Evolutionary conservation across 2,797 vertebrate species (phyloP).

Genomic region (Megaceryle alcyon): DNA sequence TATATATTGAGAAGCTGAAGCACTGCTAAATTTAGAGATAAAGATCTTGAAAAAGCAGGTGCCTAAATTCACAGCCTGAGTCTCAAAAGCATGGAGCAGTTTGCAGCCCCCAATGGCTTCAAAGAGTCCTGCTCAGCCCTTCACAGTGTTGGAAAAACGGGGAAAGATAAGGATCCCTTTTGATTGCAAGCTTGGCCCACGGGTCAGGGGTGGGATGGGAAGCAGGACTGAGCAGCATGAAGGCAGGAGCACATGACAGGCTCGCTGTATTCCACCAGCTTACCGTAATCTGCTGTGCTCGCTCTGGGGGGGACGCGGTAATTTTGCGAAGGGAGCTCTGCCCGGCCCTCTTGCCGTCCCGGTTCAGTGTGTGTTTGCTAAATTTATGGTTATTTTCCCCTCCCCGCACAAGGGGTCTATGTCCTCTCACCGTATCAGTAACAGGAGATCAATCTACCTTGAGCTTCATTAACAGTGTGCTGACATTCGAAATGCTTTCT

Average conservation of each 20-base stretch:
- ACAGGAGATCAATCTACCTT: not conserved
- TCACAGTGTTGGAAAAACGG: not conserved
- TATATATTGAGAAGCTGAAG: not conserved
- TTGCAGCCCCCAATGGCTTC: not conserved
- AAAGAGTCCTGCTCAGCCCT: not conserved
- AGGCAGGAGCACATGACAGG: not conserved
- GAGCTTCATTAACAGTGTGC: not conserved
- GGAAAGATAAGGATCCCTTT: not conserved
- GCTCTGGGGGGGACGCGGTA: accelerated
- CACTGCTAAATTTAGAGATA: not conserved
- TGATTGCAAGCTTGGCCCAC: not conserved
- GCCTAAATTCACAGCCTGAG: not conserved
- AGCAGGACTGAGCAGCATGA: not conserved
- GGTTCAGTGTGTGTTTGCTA: not conserved
- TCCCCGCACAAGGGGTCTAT: not conserved
- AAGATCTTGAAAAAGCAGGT: not conserved
- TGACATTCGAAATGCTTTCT: not conserved
- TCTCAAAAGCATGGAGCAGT: not conserved
- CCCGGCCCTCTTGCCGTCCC: not conserved
- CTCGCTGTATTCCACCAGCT: not conserved
- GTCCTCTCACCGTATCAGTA: not conserved
- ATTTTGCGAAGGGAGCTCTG: not conserved
- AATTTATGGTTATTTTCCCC: not conserved
- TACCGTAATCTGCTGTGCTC: not conserved
- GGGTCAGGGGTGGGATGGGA: not conserved